Conservation (phyloP, 2,797 vertebrate species). For the Sebastiscus tertius region DNA sequence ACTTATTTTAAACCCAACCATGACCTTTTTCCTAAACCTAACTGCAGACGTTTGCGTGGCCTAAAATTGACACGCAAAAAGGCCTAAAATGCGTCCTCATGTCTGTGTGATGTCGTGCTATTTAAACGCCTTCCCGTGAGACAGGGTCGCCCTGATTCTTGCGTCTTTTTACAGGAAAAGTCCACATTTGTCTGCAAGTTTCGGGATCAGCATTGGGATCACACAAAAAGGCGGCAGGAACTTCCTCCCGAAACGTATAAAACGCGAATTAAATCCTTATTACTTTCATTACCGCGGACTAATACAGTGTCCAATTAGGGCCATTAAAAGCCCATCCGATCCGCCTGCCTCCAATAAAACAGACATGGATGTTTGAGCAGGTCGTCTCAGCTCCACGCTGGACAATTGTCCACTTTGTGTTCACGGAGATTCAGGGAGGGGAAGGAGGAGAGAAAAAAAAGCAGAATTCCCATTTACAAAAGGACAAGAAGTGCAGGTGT, state of each 20-base stretch:
- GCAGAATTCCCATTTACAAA: slow-evolving; percentile 86
- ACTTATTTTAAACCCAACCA: too few species aligned
- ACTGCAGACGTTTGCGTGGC: too few species aligned
- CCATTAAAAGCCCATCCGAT: slow-evolving; percentile 75
- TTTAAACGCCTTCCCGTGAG: too few species aligned
- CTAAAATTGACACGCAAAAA: too few species aligned
- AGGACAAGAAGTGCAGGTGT: slow-evolving; percentile 92
- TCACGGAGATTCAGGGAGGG: slow-evolving; percentile 35
- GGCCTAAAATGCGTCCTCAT: too few species aligned
- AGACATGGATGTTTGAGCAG: slow-evolving; percentile 80
- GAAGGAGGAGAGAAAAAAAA: not conserved
- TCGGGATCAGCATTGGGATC: not conserved
- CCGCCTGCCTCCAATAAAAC: slow-evolving; percentile 71
- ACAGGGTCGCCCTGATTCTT: not conserved
- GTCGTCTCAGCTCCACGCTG: slow-evolving; percentile 49
- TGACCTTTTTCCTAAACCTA: too few species aligned
- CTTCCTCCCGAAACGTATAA: not conserved
- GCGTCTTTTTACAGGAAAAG: not conserved
- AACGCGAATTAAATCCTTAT: slow-evolving; percentile 16
- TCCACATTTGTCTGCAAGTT: not conserved
- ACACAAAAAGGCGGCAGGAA: not conserved
- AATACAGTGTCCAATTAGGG: slow-evolving; percentile 67
- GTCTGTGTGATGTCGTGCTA: too few species aligned
- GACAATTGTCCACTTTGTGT: slow-evolving; percentile 89
- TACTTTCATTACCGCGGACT: slow-evolving; percentile 54